Conservation (phyloP, 2,888 invertebrate species). For the Eurois occulta region DNA sequence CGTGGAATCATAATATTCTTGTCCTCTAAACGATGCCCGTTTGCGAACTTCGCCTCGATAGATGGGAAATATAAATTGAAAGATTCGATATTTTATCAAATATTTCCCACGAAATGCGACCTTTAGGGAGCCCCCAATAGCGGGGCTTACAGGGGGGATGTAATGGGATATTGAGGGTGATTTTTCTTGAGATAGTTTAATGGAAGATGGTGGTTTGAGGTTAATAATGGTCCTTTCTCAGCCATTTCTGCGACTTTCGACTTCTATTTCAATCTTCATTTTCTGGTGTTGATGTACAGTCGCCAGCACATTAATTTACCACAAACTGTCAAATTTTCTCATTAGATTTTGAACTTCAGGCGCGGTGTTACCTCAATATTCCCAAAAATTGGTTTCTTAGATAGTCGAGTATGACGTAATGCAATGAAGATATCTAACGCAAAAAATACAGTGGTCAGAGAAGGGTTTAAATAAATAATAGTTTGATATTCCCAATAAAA, state of each 20-base stretch:
- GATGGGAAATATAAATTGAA: conserved; percentile 74
- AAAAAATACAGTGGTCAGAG: no score
- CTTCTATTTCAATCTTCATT: neutral
- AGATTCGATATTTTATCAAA: conserved; percentile 75
- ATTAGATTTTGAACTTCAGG: no score
- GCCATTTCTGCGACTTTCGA: neutral
- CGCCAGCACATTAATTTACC: no score
- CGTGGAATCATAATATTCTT: conserved; percentile 56
- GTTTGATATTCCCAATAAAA: no score
- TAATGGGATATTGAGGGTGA: conserved; percentile 61
- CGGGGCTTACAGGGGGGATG: conserved; percentile 39
- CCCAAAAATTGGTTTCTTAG: no score
- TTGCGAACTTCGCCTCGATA: conserved; percentile 62
- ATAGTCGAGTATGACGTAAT: no score
- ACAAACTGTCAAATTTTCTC: no score
- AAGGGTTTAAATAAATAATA: no score
- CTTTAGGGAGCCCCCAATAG: conserved; percentile 54
- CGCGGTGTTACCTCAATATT: no score
- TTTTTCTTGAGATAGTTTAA: conserved; percentile 58
- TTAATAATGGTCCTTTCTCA: neutral
- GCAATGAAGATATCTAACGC: no score
- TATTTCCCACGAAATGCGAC: conserved; percentile 63
- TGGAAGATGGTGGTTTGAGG: conserved; percentile 23
- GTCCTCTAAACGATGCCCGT: conserved; percentile 63
- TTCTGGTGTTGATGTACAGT: neutral